phyloP scores from a whole-genome alignment of 1,140 invertebrate genomes.

The Drosophila equinoxialis region DNA sequence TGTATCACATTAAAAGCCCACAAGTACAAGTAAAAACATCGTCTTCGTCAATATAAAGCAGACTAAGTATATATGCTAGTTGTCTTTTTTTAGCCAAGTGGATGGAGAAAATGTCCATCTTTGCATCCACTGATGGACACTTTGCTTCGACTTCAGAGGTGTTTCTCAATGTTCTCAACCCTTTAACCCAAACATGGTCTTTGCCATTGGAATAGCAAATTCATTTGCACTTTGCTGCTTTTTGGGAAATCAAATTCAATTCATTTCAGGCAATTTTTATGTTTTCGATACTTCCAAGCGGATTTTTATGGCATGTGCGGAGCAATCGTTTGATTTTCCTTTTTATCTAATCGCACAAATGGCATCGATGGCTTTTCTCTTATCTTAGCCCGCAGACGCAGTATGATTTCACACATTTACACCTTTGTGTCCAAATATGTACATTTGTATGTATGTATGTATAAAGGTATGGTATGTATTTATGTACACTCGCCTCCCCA shows the following conservation, averaged over 20 bases:
- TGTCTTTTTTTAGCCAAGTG: too few species aligned
- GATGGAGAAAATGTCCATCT: too few species aligned
- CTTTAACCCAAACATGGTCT: background rate
- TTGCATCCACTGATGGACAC: too few species aligned
- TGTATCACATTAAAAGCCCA: too few species aligned
- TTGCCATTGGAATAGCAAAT: background rate
- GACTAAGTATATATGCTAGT: too few species aligned
- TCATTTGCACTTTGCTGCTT: background rate
- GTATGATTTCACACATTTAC: slow-evolving; percentile 44
- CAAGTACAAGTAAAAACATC: too few species aligned
- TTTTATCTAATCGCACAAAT: slow-evolving; percentile 66
- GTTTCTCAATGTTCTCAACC: background rate
- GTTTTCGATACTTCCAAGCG: background rate
- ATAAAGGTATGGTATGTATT: background rate
- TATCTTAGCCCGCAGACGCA: slow-evolving; percentile 62
- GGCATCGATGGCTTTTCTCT: slow-evolving; percentile 48
- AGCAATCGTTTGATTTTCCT: slow-evolving; percentile 43
- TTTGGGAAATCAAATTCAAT: slow-evolving; percentile 1
- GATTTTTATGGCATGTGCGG: slow-evolving; percentile 32
- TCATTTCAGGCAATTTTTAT: slow-evolving; percentile 19
- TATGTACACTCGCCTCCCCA: slow-evolving; percentile 33
- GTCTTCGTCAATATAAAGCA: too few species aligned
- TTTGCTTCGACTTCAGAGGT: too few species aligned
- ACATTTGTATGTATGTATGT: background rate
- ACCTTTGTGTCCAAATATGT: slow-evolving; percentile 23